Percentiles rank a stretch among this genome's conserved stretches.
Evolutionary conservation across 2,888 invertebrate genomes (phyloP).

Genomic region (Acholoe squamosa): DNA sequence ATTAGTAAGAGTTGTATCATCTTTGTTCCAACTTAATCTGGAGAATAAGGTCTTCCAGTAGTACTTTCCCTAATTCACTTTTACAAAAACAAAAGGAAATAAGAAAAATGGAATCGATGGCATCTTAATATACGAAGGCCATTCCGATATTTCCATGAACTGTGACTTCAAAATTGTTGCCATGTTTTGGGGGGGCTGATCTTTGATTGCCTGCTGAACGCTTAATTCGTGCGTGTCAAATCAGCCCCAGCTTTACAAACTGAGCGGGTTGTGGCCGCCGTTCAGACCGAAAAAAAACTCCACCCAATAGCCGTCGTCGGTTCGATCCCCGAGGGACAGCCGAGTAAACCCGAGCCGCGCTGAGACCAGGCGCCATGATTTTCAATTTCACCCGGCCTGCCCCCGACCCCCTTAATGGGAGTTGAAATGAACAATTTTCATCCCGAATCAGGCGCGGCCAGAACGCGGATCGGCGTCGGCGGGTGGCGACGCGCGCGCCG

Average conservation of each 20-base stretch:
- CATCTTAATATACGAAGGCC: too few relatives aligned
- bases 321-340: neutral
- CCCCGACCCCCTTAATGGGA: slow-evolving; percentile 30
- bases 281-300: neutral
- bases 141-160: too few relatives aligned
- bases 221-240: neutral
- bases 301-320: slow-evolving; percentile 21
- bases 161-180: too few relatives aligned
- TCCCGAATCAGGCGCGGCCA: slow-evolving; percentile 36
- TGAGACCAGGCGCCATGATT: slow-evolving; percentile 38
- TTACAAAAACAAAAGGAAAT: too few relatives aligned
- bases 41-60: too few relatives aligned
- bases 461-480: neutral
- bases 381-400: slow-evolving; percentile 55
- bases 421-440: slow-evolving; percentile 57
- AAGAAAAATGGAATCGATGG: too few relatives aligned
- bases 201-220: neutral
- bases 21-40: too few relatives aligned
- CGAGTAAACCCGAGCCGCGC: neutral
- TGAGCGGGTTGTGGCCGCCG: neutral
- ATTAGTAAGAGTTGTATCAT: too few relatives aligned
- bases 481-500: slow-evolving; percentile 4
- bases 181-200: neutral
- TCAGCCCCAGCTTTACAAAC: neutral
- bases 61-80: too few relatives aligned